Evolutionary conservation across 2,797 vertebrate genomes (phyloP).

Genomic region (Hypotaenidia philippensis): DNA sequence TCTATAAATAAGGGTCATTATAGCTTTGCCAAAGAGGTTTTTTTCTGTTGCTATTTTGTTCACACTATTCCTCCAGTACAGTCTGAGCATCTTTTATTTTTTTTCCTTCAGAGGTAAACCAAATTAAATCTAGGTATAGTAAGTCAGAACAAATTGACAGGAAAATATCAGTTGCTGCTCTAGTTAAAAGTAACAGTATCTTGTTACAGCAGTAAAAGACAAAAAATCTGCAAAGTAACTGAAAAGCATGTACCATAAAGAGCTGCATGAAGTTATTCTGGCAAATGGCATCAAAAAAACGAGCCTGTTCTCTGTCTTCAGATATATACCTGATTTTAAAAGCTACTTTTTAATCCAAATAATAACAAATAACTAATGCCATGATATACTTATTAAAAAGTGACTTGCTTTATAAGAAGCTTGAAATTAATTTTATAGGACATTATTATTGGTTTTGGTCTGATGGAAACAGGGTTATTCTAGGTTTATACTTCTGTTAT

Average conservation of each 20-base stretch:
- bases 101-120: not conserved
- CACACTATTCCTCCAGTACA: not conserved
- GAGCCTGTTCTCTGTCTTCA: not conserved
- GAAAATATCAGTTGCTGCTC: not conserved
- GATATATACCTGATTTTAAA: not conserved
- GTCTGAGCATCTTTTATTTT: not conserved
- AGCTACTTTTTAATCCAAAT: not conserved
- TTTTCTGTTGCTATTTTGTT: not conserved
- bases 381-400: not conserved
- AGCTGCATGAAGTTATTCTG: not conserved
- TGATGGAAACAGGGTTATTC: not conserved
- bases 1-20: not conserved
- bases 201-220: not conserved
- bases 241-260: not conserved
- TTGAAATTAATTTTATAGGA: conserved; percentile 15
- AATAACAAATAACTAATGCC: not conserved
- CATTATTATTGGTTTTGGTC: not conserved
- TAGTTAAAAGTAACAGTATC: not conserved
- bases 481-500: not conserved
- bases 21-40: not conserved
- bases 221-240: not conserved
- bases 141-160: not conserved
- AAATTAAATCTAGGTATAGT: not conserved
- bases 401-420: not conserved
- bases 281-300: not conserved